Base-by-base conservation (phyloP, 1,140 invertebrate species). In the Drosophila lowei region DNA sequence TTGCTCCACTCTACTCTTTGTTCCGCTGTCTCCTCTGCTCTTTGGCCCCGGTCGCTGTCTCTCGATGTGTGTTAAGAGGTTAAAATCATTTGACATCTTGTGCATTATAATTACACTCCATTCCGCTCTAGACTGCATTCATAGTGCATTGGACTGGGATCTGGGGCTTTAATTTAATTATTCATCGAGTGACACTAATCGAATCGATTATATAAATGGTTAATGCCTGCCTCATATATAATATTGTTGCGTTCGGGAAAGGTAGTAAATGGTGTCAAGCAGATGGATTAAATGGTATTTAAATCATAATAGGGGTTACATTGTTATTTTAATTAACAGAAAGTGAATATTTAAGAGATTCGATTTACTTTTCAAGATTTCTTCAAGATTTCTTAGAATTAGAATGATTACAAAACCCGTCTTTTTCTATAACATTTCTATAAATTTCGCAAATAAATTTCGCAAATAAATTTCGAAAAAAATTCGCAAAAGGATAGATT, bases 61-160 rank as follows among this genome's bases (percentile, higher is more conserved):
- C 0, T 43, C 58, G 59, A 72, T 86, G 66, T 56, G 72, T 70
- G 72, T 60, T 50, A 85, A 77, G 81, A 80, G 80, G 80, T 85
- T 80, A 74, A 86, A 77, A 52, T 61, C 64, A 81, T 77, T 86
- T 85, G 73, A 85, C 81, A 85, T 77, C 73, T 71, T 77, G 77
- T 66, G 77, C 61, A 67, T 71, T 74, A 64, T 68, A 85, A 85
- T 84, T 86, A 77, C 61, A 55, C 48, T 60, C 71, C 65, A 86
- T 15, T 38, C 34, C 34, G 5, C 23, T 25, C 23, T 38, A 38
- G 11, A 68, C 43, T 56, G 63, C 50, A 68, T 57, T 71, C 68
- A 72, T 68, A 72, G 38, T 56, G 34, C 48, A 50, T 43, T 46
- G 34, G 34, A 1, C 34, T 38, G 34, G 4, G 23, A 25, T 25